Conservation (phyloP, 2,113 vertebrate genomes). For the Plecotus auritus region DNA sequence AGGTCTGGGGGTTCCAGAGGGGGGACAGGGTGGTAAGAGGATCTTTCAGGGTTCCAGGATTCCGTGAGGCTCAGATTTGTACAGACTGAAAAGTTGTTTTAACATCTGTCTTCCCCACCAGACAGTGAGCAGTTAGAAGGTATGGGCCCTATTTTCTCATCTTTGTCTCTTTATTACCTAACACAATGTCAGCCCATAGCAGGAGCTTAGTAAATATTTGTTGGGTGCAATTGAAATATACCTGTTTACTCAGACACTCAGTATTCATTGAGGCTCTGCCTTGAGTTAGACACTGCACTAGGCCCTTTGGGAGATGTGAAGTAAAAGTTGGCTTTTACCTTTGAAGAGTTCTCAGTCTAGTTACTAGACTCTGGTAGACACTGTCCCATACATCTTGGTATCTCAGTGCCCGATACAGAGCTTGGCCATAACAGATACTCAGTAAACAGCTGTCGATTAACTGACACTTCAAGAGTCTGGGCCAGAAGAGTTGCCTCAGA, state of each 20-base stretch:
- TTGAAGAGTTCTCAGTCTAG: background rate
- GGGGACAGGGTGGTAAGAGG: background rate
- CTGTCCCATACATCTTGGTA: background rate
- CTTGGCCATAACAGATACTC: background rate
- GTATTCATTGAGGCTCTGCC: background rate
- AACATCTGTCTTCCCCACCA: background rate
- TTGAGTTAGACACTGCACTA: background rate
- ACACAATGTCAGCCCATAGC: background rate
- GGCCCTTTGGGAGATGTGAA: background rate
- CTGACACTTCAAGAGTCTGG: background rate
- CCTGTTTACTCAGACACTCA: background rate
- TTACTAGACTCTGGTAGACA: background rate
- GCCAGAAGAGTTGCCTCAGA: conserved; percentile 19
- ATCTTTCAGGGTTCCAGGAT: background rate
- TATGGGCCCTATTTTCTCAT: background rate
- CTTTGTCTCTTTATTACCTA: background rate
- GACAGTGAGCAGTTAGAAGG: background rate
- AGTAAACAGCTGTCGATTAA: background rate
- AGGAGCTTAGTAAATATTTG: background rate
- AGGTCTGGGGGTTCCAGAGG: background rate
- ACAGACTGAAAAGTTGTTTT: background rate
- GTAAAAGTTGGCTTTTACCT: background rate
- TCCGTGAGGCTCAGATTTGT: background rate
- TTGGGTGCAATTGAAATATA: background rate
- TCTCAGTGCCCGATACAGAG: background rate